Conservation (phyloP, 2,888 invertebrate genomes). For the Drosophila mulleri region DNA sequence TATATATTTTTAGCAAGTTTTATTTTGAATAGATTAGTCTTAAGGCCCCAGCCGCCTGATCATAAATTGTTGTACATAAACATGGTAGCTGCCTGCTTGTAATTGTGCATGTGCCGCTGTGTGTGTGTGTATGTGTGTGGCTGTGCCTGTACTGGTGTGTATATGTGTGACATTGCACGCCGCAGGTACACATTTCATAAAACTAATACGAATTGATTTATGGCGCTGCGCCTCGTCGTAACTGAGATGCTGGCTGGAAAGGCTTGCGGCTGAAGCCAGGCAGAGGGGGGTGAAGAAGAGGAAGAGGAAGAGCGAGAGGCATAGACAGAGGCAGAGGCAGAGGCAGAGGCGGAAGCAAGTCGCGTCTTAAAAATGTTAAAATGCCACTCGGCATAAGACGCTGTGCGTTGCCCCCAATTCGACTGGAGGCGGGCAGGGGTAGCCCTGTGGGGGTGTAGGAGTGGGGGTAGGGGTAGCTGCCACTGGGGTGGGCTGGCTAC, state of each 20-base stretch:
- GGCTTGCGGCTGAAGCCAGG: conserved; percentile 60
- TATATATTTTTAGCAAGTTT: background rate
- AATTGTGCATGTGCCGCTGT: conserved; percentile 6
- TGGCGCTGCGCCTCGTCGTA: conserved; percentile 61
- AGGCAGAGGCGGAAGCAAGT: conserved; percentile 16
- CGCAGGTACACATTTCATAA: conserved; percentile 85
- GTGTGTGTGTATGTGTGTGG: conserved; percentile 24
- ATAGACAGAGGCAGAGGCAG: conserved; percentile 2
- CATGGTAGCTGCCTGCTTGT: conserved; percentile 8
- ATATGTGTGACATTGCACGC: conserved; percentile 58
- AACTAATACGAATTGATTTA: conserved; percentile 85
- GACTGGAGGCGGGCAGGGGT: background rate
- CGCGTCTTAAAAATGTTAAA: conserved; percentile 69
- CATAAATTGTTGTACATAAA: conserved; percentile 30
- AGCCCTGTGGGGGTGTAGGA: background rate
- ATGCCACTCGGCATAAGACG: conserved; percentile 65
- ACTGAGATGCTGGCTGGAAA: conserved; percentile 53
- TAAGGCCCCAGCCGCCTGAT: background rate
- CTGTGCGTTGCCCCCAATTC: conserved; percentile 22
- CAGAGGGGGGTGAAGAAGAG: background rate
- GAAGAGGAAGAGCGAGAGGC: conserved; percentile 3
- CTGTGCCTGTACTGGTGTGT: conserved; percentile 35
- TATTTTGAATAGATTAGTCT: background rate
- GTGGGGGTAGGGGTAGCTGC: background rate
- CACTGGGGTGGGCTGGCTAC: conserved; percentile 23